Percentiles rank a stretch among this genome's conserved stretches.
Evolutionary conservation across 2,888 invertebrate species (phyloP).

Genomic region (Endomychus coccineus): DNA sequence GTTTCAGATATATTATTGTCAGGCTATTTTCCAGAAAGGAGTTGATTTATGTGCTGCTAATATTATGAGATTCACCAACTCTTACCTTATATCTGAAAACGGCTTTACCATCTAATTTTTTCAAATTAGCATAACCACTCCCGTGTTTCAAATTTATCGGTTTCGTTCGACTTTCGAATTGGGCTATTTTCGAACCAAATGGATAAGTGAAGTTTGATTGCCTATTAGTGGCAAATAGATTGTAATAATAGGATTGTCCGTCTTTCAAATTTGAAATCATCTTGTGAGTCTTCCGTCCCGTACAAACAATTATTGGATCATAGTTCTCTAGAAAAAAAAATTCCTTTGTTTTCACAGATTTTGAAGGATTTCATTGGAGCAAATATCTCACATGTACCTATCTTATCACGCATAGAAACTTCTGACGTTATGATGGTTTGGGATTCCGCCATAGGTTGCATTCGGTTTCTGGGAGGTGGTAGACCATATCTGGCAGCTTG

Average conservation of each 20-base stretch:
- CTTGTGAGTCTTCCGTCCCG: constrained; percentile 46
- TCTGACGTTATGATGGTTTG: constrained; percentile 22
- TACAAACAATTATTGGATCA: constrained; percentile 41
- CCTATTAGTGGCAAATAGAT: constrained; percentile 49
- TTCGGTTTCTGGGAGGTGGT: constrained; percentile 9
- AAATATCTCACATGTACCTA: constrained; percentile 15
- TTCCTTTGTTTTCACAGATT: not conserved
- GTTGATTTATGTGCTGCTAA: too few species aligned
- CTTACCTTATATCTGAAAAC: constrained; percentile 51
- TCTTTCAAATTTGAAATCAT: constrained; percentile 44
- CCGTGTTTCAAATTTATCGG: constrained; percentile 46
- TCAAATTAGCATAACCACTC: constrained; percentile 46
- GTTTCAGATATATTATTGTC: too few species aligned
- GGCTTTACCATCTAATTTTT: constrained; percentile 47
- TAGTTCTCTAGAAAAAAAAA: constrained; percentile 7
- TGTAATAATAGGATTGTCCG: constrained; percentile 47
- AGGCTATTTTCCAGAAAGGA: too few species aligned
- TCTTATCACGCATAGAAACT: constrained; percentile 4
- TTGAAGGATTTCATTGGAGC: not conserved
- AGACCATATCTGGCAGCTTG: constrained; percentile 33
- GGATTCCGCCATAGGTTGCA: constrained; percentile 15
- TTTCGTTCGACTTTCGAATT: constrained; percentile 37
- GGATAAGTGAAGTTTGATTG: constrained; percentile 47
- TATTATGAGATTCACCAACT: too few species aligned
- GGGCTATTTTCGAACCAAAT: constrained; percentile 42